A percentile compares a stretch with the other conserved stretches of the same genome.
These are phyloP conservation scores for Hippoglossus stenolepis DNA, from an alignment of 2,113 vertebrate species.

Conservation along the genomic window DNA sequence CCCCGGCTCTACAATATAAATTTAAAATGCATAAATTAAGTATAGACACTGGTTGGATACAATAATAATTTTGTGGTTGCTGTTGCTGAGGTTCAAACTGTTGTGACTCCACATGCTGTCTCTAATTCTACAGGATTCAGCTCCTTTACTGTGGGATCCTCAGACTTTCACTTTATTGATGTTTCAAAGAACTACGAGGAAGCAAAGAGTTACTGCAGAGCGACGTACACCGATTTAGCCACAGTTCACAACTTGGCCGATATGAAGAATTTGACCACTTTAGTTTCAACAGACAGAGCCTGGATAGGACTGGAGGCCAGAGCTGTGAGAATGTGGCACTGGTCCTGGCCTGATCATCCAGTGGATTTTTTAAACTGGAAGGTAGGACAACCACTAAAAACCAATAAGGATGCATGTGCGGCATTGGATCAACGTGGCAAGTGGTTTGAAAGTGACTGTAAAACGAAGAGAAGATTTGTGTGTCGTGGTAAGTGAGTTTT, in stretches of 20 bases:
- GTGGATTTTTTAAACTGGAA: conserved; percentile 69
- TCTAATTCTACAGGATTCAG: conserved; percentile 52
- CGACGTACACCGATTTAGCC: conserved; percentile 69
- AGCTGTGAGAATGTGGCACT: conserved; percentile 64
- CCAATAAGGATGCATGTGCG: conserved; percentile 49
- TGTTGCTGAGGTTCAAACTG: not conserved
- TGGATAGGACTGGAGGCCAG: conserved; percentile 77
- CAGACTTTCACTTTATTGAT: conserved; percentile 59
- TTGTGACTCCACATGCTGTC: not conserved
- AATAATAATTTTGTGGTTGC: not conserved
- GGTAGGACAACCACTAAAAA: conserved; percentile 19
- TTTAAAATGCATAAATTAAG: not conserved
- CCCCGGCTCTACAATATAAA: not conserved
- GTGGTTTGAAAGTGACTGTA: conserved; percentile 72
- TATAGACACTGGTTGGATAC: not conserved
- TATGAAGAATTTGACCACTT: conserved; percentile 39
- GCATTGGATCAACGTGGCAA: conserved; percentile 57
- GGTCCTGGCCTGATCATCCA: conserved; percentile 57
- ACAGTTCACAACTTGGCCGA: conserved; percentile 62
- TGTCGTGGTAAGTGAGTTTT: conserved; percentile 69
- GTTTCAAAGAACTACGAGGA: conserved; percentile 36
- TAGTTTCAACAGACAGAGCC: conserved; percentile 17
- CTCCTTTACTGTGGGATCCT: conserved; percentile 34
- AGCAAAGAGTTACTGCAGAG: conserved; percentile 69
- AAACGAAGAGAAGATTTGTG: conserved; percentile 50